Percentiles rank a stretch among this genome's conserved stretches.
phyloP scores from a whole-genome alignment of 2,113 vertebrate species.

The Nycticorax nycticorax region DNA sequence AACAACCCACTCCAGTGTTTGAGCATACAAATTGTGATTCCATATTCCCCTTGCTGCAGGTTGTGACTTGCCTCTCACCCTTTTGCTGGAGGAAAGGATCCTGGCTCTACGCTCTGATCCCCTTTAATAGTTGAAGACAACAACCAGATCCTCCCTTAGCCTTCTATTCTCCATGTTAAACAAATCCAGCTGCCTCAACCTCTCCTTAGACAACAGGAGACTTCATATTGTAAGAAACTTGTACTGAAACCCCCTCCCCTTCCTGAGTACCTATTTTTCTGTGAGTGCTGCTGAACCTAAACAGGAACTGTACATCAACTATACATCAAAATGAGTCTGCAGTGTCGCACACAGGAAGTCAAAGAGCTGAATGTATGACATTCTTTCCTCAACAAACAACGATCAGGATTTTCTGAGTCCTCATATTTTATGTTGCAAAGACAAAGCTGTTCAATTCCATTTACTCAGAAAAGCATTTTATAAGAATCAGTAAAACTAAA shows the following conservation, averaged over 20 bases:
- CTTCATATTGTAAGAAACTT: background rate
- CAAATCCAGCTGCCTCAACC: background rate
- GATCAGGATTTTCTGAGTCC: background rate
- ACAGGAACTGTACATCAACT: background rate
- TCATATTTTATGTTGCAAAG: background rate
- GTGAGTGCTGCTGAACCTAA: background rate
- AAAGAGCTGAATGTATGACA: background rate
- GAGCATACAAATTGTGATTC: background rate
- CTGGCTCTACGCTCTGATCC: background rate
- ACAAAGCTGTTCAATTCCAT: background rate
- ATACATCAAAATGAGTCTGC: background rate
- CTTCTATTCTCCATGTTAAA: background rate
- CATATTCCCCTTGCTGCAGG: background rate
- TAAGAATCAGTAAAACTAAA: background rate
- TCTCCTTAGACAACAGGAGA: background rate
- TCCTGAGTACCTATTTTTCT: background rate
- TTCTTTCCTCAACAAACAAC: background rate
- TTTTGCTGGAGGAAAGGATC: background rate
- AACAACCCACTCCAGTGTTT: background rate
- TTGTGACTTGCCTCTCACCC: background rate
- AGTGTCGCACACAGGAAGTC: background rate
- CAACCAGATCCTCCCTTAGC: background rate
- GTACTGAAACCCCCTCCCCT: background rate
- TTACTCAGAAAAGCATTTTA: constrained; percentile 1
- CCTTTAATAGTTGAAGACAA: background rate